Evolutionary conservation across 2,113 vertebrate species (phyloP).

Genomic region (Crotalus horridus): DNA sequence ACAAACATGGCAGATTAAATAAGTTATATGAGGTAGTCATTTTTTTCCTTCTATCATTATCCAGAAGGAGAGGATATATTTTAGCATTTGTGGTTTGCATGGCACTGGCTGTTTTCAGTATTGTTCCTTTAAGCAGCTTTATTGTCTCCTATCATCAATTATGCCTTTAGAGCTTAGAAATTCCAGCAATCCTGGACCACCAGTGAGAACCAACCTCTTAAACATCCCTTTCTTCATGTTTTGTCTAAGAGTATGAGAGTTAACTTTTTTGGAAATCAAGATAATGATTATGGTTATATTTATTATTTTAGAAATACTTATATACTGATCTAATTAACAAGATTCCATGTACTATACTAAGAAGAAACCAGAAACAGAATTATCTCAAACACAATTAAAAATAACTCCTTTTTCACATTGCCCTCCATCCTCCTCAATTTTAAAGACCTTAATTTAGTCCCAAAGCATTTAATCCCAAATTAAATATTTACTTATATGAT

Average conservation of each 20-base stretch:
- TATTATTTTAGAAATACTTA: background rate
- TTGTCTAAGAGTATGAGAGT: background rate
- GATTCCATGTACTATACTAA: background rate
- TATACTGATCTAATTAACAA: background rate
- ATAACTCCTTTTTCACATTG: background rate
- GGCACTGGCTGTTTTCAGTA: background rate
- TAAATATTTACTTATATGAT: background rate
- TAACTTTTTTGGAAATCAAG: background rate
- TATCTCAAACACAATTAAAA: background rate
- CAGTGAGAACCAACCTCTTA: background rate
- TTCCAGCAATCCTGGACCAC: background rate
- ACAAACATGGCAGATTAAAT: background rate
- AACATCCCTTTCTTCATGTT: background rate
- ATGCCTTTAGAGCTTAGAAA: background rate
- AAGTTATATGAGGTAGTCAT: background rate
- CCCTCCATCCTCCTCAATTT: background rate
- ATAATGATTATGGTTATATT: background rate
- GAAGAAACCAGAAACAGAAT: background rate
- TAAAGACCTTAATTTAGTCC: background rate
- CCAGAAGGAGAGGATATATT: background rate
- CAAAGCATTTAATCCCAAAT: background rate
- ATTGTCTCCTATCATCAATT: background rate
- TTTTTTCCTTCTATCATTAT: background rate
- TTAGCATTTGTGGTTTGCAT: background rate
- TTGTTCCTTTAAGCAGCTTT: background rate